Evolutionary conservation across 1,140 invertebrate species (phyloP).

Genomic region (Calycopis cecrops): DNA sequence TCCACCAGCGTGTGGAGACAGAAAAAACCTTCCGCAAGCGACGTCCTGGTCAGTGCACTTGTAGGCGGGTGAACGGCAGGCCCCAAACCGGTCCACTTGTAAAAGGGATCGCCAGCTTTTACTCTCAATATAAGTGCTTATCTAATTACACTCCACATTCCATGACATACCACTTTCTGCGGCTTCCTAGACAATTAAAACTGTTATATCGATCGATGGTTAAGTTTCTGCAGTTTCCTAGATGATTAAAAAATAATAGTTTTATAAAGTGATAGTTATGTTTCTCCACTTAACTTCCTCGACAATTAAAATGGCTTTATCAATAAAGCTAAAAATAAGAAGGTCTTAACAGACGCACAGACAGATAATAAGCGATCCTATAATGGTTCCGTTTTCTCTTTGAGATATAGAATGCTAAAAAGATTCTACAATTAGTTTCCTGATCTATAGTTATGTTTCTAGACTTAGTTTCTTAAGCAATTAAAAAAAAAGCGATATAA

Average conservation of each 20-base stretch:
- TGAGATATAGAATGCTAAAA: too few species aligned
- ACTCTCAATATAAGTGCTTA: constrained; percentile 64
- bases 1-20: too few species aligned
- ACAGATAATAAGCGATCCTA: too few species aligned
- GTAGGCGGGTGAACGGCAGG: constrained; percentile 62
- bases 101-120: constrained; percentile 64
- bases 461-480: too few species aligned
- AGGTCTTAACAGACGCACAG: too few species aligned
- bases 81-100: constrained; percentile 58
- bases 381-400: too few species aligned
- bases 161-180: constrained; percentile 36
- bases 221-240: constrained; percentile 15
- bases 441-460: too few species aligned
- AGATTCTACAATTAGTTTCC: too few species aligned
- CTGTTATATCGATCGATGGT: constrained; percentile 8
- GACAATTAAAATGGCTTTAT: too few species aligned
- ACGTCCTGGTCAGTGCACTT: constrained; percentile 39
- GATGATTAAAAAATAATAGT: constrained; percentile 11
- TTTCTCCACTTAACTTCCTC: too few species aligned
- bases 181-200: constrained; percentile 10
- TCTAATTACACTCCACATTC: constrained; percentile 41
- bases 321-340: too few species aligned
- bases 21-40: constrained; percentile 28
- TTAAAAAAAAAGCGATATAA: too few species aligned
- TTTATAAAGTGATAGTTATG: neutral